Evolutionary conservation across 2,888 invertebrate species (phyloP).

Genomic region (Oscheius sp.): DNA sequence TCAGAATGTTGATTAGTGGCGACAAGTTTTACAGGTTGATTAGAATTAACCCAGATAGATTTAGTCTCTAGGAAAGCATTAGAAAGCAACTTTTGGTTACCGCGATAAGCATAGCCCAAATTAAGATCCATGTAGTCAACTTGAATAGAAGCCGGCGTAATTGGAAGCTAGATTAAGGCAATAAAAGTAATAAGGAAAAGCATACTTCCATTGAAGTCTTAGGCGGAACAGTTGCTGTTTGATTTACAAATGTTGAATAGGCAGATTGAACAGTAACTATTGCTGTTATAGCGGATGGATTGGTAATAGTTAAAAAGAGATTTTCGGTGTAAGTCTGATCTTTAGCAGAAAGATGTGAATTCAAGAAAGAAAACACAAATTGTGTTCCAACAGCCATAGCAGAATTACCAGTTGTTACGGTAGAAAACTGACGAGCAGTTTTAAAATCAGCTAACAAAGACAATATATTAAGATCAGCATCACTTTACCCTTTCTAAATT

Average conservation of each 20-base stretch:
- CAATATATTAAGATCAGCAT: not conserved
- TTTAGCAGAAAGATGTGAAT: conserved; percentile 1
- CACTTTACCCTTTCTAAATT: conserved; percentile 5
- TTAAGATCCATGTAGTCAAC: conserved; percentile 20
- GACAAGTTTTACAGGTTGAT: not conserved
- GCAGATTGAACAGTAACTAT: not conserved
- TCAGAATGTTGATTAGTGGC: conserved; percentile 15
- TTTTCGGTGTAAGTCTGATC: conserved; percentile 19
- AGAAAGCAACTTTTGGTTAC: not conserved
- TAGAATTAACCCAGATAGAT: conserved; percentile 13
- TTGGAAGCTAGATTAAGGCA: not conserved
- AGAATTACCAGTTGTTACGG: not conserved
- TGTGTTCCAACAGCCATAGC: conserved; percentile 16
- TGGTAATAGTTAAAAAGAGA: conserved; percentile 22
- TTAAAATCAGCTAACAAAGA: not conserved
- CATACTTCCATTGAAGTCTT: not conserved
- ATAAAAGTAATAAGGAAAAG: not conserved
- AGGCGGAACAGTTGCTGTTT: not conserved
- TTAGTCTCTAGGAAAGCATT: not conserved
- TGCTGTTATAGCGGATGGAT: not conserved
- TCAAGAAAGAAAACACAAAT: conserved; percentile 5
- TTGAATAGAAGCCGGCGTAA: conserved; percentile 10
- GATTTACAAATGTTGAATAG: not conserved
- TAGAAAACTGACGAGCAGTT: not conserved
- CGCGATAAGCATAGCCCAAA: not conserved